phyloP scores from a whole-genome alignment of 2,888 invertebrate genomes.

The Meiosimyza decipiens region DNA sequence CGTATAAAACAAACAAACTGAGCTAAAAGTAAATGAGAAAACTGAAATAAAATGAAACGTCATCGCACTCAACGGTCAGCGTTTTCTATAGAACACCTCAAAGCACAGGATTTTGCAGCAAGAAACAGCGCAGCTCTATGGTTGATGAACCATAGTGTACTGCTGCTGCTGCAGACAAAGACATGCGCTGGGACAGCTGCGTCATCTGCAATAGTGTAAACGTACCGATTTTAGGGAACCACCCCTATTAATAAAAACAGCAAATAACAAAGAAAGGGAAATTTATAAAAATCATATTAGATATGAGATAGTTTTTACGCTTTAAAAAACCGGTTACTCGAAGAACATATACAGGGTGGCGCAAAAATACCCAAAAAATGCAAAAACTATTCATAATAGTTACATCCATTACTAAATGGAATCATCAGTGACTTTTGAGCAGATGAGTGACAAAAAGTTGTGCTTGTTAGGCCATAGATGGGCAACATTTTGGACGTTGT shows the following conservation, averaged over 20 bases:
- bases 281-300: too few relatives aligned
- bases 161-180: conserved; percentile 13
- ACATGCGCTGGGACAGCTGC: conserved; percentile 26
- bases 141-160: conserved; percentile 10
- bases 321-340: too few relatives aligned
- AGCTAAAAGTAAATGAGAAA: neutral
- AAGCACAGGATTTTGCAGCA: neutral
- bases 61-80: neutral
- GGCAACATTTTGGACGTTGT: too few relatives aligned
- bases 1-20: neutral
- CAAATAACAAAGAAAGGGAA: conserved; percentile 2
- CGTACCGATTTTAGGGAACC: conserved; percentile 15
- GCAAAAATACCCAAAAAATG: too few relatives aligned
- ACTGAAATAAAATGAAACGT: conserved; percentile 2
- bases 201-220: neutral
- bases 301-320: too few relatives aligned
- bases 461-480: too few relatives aligned
- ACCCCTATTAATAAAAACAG: conserved; percentile 32
- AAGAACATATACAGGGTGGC: too few relatives aligned
- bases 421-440: too few relatives aligned
- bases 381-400: too few relatives aligned
- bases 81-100: neutral
- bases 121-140: neutral
- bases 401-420: too few relatives aligned
- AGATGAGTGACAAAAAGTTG: too few relatives aligned